phyloP scores from a whole-genome alignment of 2,888 invertebrate genomes.

The Mongoloraphidia duomilia region DNA sequence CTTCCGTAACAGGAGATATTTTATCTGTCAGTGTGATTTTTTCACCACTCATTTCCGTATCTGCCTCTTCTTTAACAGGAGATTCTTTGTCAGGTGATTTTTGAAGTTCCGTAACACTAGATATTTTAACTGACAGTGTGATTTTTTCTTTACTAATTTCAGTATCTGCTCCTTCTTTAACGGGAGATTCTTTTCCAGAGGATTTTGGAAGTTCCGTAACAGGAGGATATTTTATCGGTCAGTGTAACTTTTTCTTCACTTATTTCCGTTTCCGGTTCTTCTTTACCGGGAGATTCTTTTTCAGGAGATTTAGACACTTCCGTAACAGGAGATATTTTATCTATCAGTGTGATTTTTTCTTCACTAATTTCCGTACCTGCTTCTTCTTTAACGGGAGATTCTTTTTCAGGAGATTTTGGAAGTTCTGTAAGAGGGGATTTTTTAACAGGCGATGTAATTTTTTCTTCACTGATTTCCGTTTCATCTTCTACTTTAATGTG shows the following conservation, averaged over 20 bases:
- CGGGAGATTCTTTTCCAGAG: neutral
- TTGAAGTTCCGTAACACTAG: slow-evolving; percentile 8
- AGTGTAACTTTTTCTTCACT: slow-evolving; percentile 17
- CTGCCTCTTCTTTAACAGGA: neutral
- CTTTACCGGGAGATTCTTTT: slow-evolving; percentile 15
- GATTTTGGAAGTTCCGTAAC: neutral
- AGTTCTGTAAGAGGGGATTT: no score
- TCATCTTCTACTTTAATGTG: slow-evolving; percentile 1
- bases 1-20: no score
- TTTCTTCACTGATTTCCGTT: slow-evolving; percentile 9
- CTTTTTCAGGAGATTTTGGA: neutral
- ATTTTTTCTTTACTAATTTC: neutral
- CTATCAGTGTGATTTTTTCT: slow-evolving; percentile 16
- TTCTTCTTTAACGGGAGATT: neutral
- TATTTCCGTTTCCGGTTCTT: slow-evolving; percentile 23
- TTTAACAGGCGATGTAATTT: slow-evolving; percentile 17
- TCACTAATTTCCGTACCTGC: slow-evolving; percentile 5
- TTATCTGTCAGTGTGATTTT: no score
- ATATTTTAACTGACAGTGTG: slow-evolving; percentile 10
- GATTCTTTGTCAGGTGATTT: slow-evolving; percentile 1
- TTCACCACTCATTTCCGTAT: no score
- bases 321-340: slow-evolving; percentile 5
- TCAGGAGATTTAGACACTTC: neutral
- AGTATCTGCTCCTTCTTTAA: no score
- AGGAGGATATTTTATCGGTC: neutral